phyloP scores from a whole-genome alignment of 2,797 vertebrate species.

The Serranus cabrilla region DNA sequence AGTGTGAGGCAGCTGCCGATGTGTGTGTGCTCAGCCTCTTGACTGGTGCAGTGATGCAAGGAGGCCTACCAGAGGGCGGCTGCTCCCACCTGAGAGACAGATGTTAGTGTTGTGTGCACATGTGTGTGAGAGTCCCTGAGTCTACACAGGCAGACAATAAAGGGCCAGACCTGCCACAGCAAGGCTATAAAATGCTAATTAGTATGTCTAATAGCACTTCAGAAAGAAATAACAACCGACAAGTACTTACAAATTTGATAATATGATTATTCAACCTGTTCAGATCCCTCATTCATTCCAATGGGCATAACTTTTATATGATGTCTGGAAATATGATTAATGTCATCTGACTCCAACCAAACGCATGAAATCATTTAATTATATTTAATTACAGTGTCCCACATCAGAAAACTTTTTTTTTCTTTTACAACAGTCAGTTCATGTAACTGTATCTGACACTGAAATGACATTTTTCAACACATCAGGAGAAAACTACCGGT shows the following conservation, averaged over 20 bases:
- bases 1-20: conserved; percentile 40
- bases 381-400: too few species aligned
- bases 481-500: too few species aligned
- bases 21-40: conserved; percentile 43
- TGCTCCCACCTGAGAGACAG: conserved; percentile 72
- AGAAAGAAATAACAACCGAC: not conserved
- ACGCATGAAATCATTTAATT: too few species aligned
- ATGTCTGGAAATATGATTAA: too few species aligned
- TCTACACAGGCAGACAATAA: conserved; percentile 3
- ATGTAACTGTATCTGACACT: too few species aligned
- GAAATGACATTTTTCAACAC: too few species aligned
- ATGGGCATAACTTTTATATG: too few species aligned
- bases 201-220: conserved; percentile 19
- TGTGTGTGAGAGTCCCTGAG: conserved; percentile 17
- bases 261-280: not conserved
- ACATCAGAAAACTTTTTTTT: too few species aligned
- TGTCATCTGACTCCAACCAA: too few species aligned
- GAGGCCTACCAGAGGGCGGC: conserved; percentile 45
- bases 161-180: conserved; percentile 8
- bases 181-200: conserved; percentile 30
- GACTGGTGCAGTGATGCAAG: conserved; percentile 58
- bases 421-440: too few species aligned
- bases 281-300: too few species aligned
- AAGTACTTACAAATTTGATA: not conserved
- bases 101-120: conserved; percentile 48